Conservation (phyloP, 1,140 invertebrate species). For the Cyclargus thomasi region DNA sequence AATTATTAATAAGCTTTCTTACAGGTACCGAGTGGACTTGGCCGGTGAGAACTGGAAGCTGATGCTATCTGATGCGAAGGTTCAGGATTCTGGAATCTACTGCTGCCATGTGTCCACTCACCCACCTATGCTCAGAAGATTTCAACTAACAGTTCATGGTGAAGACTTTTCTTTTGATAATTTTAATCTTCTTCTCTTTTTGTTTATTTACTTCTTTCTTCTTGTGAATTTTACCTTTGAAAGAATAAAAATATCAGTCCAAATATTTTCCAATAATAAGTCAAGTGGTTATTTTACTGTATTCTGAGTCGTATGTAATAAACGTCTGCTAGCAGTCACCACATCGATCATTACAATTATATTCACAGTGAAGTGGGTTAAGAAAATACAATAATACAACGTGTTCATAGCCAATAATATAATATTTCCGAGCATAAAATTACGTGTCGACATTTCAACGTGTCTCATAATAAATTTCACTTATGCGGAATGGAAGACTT, state of each 20-base stretch:
- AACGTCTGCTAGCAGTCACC: neutral
- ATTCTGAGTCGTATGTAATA: neutral
- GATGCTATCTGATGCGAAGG: conserved; percentile 79
- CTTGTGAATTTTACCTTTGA: neutral
- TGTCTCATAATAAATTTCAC: conserved; percentile 1
- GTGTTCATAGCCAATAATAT: neutral
- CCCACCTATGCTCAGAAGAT: conserved; percentile 77
- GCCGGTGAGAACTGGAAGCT: conserved; percentile 86
- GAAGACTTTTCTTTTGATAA: conserved; percentile 20
- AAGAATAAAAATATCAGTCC: neutral
- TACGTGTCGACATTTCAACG: neutral
- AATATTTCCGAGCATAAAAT: neutral
- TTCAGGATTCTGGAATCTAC: conserved; percentile 82
- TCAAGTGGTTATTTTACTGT: too few species aligned
- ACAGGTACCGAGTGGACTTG: conserved; percentile 79
- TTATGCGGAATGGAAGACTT: neutral
- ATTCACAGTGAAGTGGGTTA: neutral
- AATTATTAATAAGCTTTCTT: too few species aligned
- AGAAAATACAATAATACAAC: neutral
- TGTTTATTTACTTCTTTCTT: neutral
- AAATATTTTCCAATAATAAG: too few species aligned
- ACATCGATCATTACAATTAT: neutral
- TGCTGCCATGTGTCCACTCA: conserved; percentile 88
- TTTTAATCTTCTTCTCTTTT: neutral
- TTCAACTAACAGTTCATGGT: conserved; percentile 61